Conservation (phyloP, 2,888 invertebrate genomes). For the Morpho achilles region DNA sequence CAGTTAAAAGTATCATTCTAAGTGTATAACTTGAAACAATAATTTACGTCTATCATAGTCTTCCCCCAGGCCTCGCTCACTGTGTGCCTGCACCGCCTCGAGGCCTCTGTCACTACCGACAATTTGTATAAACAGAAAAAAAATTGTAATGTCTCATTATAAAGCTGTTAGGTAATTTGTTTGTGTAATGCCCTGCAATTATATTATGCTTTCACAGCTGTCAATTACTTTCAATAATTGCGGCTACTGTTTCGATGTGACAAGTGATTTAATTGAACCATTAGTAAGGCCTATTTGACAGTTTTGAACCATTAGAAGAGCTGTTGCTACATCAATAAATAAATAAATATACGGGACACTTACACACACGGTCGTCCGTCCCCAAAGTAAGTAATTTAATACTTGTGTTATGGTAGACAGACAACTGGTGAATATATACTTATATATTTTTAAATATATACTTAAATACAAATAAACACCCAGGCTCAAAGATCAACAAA, state of each 20-base stretch:
- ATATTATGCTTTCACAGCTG: constrained; percentile 43
- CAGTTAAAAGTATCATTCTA: constrained; percentile 1
- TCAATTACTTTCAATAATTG: constrained; percentile 22
- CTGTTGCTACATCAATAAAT: no score
- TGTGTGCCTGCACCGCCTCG: constrained; percentile 43
- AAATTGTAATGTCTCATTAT: constrained; percentile 33
- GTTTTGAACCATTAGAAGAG: no score
- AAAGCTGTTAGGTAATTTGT: constrained; percentile 12
- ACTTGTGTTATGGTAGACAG: no score
- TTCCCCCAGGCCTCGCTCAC: constrained; percentile 32
- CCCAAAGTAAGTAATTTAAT: no score
- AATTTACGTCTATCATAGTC: constrained; percentile 46
- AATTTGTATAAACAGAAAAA: constrained; percentile 44
- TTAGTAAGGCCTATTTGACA: no score
- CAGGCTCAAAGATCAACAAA: no score
- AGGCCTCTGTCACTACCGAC: constrained; percentile 43
- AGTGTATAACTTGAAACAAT: constrained; percentile 7
- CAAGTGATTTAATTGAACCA: constrained; percentile 6
- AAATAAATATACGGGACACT: no score
- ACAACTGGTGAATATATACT: no score
- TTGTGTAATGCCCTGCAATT: constrained; percentile 26
- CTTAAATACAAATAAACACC: no score
- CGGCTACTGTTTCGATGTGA: constrained; percentile 11
- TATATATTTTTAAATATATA: no score
- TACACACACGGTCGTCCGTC: no score